Percentiles rank a stretch among this genome's conserved stretches.
These are phyloP conservation scores for Harpegnathos saltator DNA, from an alignment of 1,140 invertebrate genomes.

Conservation along the genomic window DNA sequence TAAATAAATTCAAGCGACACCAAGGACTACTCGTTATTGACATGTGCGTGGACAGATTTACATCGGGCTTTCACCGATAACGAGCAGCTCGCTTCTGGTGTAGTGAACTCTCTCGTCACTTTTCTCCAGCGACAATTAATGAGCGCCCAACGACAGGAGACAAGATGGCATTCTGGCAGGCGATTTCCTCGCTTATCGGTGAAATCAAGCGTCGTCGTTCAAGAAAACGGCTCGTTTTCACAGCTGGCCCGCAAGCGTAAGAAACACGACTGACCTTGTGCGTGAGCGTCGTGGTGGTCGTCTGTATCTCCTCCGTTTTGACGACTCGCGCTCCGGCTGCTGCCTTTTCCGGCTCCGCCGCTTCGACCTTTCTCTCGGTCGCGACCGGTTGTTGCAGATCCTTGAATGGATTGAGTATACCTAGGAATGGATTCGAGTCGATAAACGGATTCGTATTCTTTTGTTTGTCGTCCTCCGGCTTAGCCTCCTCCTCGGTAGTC, in stretches of 20 bases:
- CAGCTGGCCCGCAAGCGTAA: constrained; percentile 63
- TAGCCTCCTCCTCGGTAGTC: constrained; percentile 65
- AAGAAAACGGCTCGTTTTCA: constrained; percentile 32
- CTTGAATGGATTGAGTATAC: constrained; percentile 83
- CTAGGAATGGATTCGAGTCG: constrained; percentile 86
- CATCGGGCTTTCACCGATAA: constrained; percentile 14
- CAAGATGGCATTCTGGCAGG: background rate
- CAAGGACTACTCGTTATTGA: constrained; percentile 1
- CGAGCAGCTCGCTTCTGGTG: background rate
- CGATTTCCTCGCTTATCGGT: constrained; percentile 4
- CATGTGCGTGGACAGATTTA: background rate
- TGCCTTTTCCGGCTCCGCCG: constrained; percentile 71
- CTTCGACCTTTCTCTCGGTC: constrained; percentile 74
- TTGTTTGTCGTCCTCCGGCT: constrained; percentile 81
- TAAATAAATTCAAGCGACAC: background rate
- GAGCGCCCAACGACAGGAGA: background rate
- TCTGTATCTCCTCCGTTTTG: constrained; percentile 82
- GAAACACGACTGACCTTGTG: constrained; percentile 78
- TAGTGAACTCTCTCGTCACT: constrained; percentile 15
- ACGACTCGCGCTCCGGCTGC: constrained; percentile 78
- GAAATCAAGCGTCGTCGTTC: constrained; percentile 8
- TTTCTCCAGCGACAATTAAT: background rate
- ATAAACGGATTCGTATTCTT: constrained; percentile 87
- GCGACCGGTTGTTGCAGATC: constrained; percentile 73
- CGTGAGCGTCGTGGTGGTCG: constrained; percentile 82